Evolutionary conservation across 2,888 invertebrate species (phyloP), one percentile per base, ranked within the genome.

Genomic region (Formica aserva): DNA sequence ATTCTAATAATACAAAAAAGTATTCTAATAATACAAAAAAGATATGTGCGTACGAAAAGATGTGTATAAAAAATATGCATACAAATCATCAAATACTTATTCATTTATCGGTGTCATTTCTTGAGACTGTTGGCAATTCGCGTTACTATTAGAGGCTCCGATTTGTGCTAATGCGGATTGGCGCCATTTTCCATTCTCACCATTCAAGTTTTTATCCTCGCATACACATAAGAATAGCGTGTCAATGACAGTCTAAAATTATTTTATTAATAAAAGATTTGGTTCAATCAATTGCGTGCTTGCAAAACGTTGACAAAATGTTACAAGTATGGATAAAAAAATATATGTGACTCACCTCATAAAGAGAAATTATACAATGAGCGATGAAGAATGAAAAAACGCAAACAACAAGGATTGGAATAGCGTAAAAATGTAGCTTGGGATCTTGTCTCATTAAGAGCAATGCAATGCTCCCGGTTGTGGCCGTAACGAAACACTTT

Each of bases 181-280:
- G 41, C 93, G 93, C 94, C 94, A 95, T 75, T 94, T 93, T 13
- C 97, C 97, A 38, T 97, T 97, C 0, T 96, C 96, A 1, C 97
- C 97, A 94, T 98, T 98, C 94, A 97, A 96, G 84, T 97, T 97
- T 95, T 97, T 97, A 94, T 98, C 98, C 94, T 99, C 98, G 93
- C 98, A 99, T 92, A 98, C 98, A 94, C 99, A 99, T 86, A 99
- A 95, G 95, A 99, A 98, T 77, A 99, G 95, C 0, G 99, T 98
- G 94, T 99, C 99, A 9, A 99, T 97, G 13, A 98, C 98, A 97
- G 98, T 98, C 98, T 99, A 94, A 52, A 38, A 77, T 74, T 11
- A 45, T 41, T 38, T 22, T 29, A 55, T 35, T 45, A 88, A n/a
- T 63, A 82, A 82, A 78, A 22, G 38, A 15, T 35, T 0, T 75